Evolutionary conservation across 2,888 invertebrate species (phyloP), one percentile per base, ranked within the genome.

Genomic region (Melanargia galathea): DNA sequence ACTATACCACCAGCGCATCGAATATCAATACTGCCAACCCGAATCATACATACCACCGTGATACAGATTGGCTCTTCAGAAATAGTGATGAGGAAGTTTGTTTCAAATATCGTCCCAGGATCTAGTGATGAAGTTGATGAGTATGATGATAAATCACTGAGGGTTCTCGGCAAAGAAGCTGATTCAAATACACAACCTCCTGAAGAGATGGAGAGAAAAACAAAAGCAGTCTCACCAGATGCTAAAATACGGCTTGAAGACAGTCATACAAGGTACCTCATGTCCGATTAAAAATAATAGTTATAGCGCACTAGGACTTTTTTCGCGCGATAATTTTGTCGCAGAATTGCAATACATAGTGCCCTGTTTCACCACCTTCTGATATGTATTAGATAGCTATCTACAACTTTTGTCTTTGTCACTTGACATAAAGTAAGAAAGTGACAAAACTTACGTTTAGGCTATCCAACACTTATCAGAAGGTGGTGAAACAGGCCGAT

Each of bases 71-170:
- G 77, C 7, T 69, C 69, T 2, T 78, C 85, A 20, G 68, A 80
- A 45, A 81, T 81, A 46, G 61, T 82, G 20, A 79, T 82, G 79
- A 79, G 80, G 52, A 78, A 78, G 43, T 83, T 77, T 59, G 66
- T 68, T 2, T 60, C 57, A 51, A 67, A 64, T 20, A 45, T 64
- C n/a, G 24, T 60, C 33, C 22, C 52, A 10, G 63, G 66, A 48
- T 22, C 45, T 24, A 63, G 45, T 16, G 56, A 64, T 16, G 48
- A 58, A 8, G 64, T 60, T 35, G 66, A 66, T 33, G 63, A 66
- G n/a, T 57, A 65, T 26, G 63, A 67, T 20, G 63, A 60, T 6
- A 40, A 40, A 18, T 13, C 16, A 11, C 2, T 35, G n/a, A 20
- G 20, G 16, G 46, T 7, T 33, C 7, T 24, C 11, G n/a, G 38